phyloP scores from a whole-genome alignment of 2,113 vertebrate genomes.

The Notiomystis cincta region DNA sequence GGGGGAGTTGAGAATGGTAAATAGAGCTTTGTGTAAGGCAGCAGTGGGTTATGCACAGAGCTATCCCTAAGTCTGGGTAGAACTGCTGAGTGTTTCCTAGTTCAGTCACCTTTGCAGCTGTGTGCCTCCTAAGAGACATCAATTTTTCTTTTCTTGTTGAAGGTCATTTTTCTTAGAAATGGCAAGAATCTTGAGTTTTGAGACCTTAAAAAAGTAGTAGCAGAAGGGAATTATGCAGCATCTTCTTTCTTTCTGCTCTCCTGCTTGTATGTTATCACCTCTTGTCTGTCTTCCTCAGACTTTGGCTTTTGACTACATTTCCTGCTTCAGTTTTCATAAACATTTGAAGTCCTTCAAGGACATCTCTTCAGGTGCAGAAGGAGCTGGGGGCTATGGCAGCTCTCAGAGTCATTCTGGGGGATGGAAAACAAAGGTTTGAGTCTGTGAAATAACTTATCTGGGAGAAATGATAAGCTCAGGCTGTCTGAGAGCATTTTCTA shows the following conservation, averaged over 20 bases:
- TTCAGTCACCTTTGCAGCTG: not conserved
- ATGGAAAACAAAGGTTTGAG: not conserved
- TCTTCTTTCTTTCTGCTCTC: not conserved
- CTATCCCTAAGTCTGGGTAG: not conserved
- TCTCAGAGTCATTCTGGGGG: not conserved
- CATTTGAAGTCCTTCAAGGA: not conserved
- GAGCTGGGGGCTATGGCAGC: not conserved
- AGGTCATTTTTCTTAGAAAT: not conserved
- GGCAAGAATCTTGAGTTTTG: not conserved
- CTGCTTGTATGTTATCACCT: not conserved
- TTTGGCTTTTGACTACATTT: not conserved
- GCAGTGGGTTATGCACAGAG: too few species aligned
- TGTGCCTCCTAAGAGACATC: not conserved
- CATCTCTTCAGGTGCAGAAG: not conserved
- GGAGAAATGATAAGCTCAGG: not conserved
- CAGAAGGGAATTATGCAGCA: not conserved
- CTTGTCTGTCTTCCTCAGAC: not conserved
- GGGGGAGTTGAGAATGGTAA: too few species aligned
- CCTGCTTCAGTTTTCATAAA: not conserved
- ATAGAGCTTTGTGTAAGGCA: not conserved
- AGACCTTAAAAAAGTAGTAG: not conserved
- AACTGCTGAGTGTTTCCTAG: not conserved
- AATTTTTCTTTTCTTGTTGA: not conserved
- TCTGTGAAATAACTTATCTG: not conserved
- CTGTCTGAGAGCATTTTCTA: slow-evolving; percentile 4